Conservation (phyloP, 2,113 vertebrate species). For the Nicator chloris region DNA sequence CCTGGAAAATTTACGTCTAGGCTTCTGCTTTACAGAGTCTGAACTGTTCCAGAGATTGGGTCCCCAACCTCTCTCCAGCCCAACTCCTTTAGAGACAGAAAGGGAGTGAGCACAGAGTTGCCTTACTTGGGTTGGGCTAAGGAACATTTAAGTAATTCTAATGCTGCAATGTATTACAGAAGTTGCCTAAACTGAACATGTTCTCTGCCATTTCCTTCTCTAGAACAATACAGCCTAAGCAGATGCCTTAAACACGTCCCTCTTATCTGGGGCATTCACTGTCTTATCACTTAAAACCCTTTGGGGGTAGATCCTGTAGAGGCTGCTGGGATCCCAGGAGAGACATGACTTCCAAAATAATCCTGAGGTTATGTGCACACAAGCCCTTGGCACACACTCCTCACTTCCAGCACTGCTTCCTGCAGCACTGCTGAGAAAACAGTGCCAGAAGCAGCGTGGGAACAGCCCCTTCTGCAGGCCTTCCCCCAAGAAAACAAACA, state of each 20-base stretch:
- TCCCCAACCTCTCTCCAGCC: background rate
- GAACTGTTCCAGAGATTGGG: background rate
- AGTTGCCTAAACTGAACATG: background rate
- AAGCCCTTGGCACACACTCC: background rate
- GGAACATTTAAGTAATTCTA: background rate
- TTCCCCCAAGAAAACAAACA: constrained; percentile 9
- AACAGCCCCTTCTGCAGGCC: background rate
- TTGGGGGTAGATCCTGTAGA: background rate
- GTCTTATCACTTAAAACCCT: background rate
- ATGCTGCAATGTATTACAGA: background rate
- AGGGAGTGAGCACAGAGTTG: background rate
- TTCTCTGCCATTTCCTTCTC: background rate
- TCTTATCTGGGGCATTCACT: background rate
- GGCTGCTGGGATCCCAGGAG: background rate
- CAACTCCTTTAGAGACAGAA: background rate
- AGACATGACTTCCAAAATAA: background rate
- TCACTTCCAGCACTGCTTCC: background rate
- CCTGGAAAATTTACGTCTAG: background rate
- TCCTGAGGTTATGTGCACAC: background rate
- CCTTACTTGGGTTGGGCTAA: background rate
- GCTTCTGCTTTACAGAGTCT: background rate
- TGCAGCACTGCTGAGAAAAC: background rate
- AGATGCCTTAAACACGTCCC: background rate
- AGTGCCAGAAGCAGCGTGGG: background rate
- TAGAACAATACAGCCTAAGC: background rate